Base-by-base conservation (phyloP, 2,888 invertebrate species). In the Actias luna region DNA sequence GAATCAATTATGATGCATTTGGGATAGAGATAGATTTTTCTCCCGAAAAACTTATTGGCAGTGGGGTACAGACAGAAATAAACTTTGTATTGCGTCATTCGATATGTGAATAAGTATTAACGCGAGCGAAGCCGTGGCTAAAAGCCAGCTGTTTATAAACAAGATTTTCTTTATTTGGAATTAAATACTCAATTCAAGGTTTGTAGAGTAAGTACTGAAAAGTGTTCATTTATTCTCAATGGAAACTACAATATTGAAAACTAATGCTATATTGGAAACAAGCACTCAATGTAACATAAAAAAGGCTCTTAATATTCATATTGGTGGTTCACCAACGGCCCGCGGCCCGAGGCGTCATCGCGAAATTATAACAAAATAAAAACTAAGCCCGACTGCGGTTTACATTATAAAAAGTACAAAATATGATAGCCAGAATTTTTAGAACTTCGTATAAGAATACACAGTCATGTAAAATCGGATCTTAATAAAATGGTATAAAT, bases 301-400 rank as follows among this genome's bases (percentile, higher is more conserved):
- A 87, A 81, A 65, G 25, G 25, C 75, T 78, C 76, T 84, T 85
- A 88, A 89, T 88, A 89, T 87, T 88, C 88, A 87, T 87, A 87
- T 84, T 73, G 83, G 79, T 78, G 80, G 78, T 76, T 77, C 76
- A 89, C 12, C 36, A 16, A 16, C 36, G 36, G 36, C 18, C 8
- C 42, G n/a, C 42, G 42, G 42, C 89, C 86, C 73, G 87, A 83
- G 88, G 90, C 88, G 78, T 80, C 84, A 85, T 82, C 83, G 88
- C 85, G 82, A 87, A 91, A 89, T 90, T 89, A 89, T 89, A 88
- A 87, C 88, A 85, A 89, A 89, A 90, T 86, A 89, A 91, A 88
- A 90, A 86, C 83, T 80, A 80, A 83, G 82, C 80, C 66, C 74
- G 67, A 67, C 75, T 72, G 73, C 76, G 83, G 87, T 88, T 89